Evolutionary conservation across 92 coral and sea anemone genomes (phyloP).

Genomic region (Palythoa grandis): DNA sequence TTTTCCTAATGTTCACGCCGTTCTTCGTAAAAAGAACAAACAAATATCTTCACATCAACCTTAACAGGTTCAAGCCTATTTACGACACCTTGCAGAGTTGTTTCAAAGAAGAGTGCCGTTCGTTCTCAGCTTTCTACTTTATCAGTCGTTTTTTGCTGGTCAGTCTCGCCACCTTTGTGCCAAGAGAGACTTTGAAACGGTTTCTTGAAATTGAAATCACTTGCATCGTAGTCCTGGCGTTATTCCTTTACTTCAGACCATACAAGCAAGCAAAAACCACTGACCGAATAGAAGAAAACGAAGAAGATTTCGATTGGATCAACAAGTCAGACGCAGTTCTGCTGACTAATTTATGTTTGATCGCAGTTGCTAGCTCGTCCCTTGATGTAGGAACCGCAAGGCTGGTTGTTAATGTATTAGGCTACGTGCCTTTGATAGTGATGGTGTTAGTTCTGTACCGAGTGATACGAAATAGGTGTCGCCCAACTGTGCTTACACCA

Average conservation of each 20-base stretch:
- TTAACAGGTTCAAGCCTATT: slow-evolving; percentile 39
- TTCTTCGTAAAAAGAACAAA: slow-evolving; percentile 46
- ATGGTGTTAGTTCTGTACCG: slow-evolving; percentile 33
- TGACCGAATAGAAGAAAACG: background rate
- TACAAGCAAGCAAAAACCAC: slow-evolving; percentile 17
- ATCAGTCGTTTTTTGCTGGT: slow-evolving; percentile 31
- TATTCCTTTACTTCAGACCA: slow-evolving; percentile 48
- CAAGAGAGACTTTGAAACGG: background rate
- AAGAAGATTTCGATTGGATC: slow-evolving; percentile 68
- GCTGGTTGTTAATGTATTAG: slow-evolving; percentile 47
- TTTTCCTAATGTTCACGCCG: slow-evolving; percentile 53
- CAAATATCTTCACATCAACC: slow-evolving; percentile 40
- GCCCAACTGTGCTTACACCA: too few species aligned
- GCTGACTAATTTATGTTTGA: slow-evolving; percentile 72
- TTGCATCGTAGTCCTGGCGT: slow-evolving; percentile 15
- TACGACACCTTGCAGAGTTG: slow-evolving; percentile 59
- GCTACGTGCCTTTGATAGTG: slow-evolving; percentile 73
- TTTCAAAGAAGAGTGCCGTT: slow-evolving; percentile 54
- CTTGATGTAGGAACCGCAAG: slow-evolving; percentile 21
- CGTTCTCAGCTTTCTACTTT: slow-evolving; percentile 63
- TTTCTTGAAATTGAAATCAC: slow-evolving; percentile 28
- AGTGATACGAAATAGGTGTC: background rate
- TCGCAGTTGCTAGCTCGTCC: slow-evolving; percentile 69
- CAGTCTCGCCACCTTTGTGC: slow-evolving; percentile 23
- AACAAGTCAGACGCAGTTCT: slow-evolving; percentile 80